These are phyloP conservation scores for Lepisosteus oculatus DNA, from an alignment of 2,113 vertebrate species.

Conservation along the genomic window DNA sequence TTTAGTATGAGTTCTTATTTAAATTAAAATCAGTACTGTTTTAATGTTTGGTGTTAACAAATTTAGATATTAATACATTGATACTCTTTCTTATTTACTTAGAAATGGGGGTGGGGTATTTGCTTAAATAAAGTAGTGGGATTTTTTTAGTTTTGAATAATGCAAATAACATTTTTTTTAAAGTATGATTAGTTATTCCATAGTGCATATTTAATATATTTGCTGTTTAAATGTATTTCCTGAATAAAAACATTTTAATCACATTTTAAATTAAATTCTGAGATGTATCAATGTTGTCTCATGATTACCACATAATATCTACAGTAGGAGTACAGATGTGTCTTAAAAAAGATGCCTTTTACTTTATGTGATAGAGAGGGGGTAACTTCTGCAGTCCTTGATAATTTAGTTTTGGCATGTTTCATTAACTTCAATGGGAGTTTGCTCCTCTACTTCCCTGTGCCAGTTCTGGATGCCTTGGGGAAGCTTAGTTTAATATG, in stretches of 20 bases:
- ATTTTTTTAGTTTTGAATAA: neutral
- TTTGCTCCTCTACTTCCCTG: slow-evolving; percentile 11
- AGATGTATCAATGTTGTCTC: neutral
- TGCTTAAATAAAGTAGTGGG: neutral
- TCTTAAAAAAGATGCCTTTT: neutral
- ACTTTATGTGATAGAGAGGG: neutral
- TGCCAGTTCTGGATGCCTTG: slow-evolving; percentile 1
- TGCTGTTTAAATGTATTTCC: neutral
- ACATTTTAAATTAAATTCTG: neutral
- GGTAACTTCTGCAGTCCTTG: neutral
- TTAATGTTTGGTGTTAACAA: too few relatives aligned
- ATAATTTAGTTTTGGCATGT: neutral
- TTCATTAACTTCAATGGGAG: slow-evolving; percentile 3
- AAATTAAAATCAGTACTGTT: too few relatives aligned
- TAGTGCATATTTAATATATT: neutral
- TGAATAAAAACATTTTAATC: neutral
- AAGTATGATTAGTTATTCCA: neutral
- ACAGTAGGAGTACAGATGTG: slow-evolving; percentile 6
- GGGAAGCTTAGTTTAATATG: slow-evolving; percentile 31
- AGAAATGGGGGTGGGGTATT: neutral
- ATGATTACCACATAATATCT: slow-evolving; percentile 1
- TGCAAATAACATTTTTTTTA: neutral
- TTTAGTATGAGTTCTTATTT: too few relatives aligned
- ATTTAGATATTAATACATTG: too few relatives aligned
- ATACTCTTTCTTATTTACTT: neutral